A percentile compares a stretch with the other conserved stretches of the same genome.
Evolutionary conservation across 35 echinoderm and acorn worm genomes (phyloP).

Genomic region (Heliocidaris erythrogramma): DNA sequence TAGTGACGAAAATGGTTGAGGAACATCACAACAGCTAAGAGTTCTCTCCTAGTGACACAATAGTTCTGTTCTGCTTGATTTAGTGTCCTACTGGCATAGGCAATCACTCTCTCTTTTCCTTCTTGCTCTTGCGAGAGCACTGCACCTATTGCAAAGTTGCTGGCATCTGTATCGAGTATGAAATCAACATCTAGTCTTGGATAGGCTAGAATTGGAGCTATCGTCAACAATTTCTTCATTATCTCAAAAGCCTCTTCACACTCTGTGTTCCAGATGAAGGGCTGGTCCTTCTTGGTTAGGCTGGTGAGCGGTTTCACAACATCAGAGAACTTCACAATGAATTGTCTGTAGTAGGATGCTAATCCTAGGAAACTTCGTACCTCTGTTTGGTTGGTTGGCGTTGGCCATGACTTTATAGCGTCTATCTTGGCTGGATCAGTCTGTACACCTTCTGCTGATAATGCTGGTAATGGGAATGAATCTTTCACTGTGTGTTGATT

Average conservation of each 20-base stretch:
- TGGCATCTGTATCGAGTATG: too few species aligned
- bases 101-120: slow-evolving; percentile 61
- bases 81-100: slow-evolving; percentile 18
- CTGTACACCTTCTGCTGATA: not conserved
- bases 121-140: slow-evolving; percentile 66
- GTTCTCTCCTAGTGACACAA: slow-evolving; percentile 45
- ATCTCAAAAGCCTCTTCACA: too few species aligned
- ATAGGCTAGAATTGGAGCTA: too few species aligned
- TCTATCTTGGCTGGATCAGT: slow-evolving; percentile 21
- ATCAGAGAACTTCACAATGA: not conserved
- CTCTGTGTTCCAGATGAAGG: too few species aligned
- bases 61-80: slow-evolving; percentile 43
- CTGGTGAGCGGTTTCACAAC: not conserved
- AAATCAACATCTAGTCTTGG: too few species aligned
- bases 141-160: too few species aligned
- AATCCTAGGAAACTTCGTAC: too few species aligned
- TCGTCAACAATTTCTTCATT: too few species aligned
- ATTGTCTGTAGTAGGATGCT: not conserved
- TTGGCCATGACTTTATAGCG: not conserved
- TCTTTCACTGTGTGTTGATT: too few species aligned
- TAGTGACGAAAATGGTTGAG: slow-evolving; percentile 45
- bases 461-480: not conserved
- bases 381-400: too few species aligned
- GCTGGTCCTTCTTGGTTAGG: not conserved
- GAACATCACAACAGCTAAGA: slow-evolving; percentile 35